These are phyloP conservation scores for Xylocopa sonorina DNA, from an alignment of 1,140 invertebrate species.

Conservation along the genomic window DNA sequence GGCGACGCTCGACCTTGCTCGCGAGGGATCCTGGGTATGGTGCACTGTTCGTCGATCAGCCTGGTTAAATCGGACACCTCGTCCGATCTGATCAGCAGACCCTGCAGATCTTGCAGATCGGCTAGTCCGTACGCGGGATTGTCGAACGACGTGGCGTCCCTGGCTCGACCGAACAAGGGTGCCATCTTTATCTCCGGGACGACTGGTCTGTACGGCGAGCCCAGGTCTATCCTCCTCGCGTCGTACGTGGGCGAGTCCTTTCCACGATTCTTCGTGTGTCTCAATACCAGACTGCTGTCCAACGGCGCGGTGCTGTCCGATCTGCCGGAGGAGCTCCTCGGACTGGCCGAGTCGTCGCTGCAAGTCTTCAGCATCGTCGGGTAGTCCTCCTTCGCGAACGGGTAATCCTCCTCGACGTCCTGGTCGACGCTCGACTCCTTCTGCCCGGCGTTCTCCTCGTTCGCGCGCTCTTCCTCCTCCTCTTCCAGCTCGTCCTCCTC, in stretches of 20 bases:
- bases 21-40: constrained; percentile 34
- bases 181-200: constrained; percentile 71
- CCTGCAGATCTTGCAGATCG: constrained; percentile 75
- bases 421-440: constrained; percentile 73
- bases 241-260: constrained; percentile 74
- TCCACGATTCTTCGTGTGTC: constrained; percentile 37
- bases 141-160: constrained; percentile 76
- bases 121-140: constrained; percentile 78
- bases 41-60: constrained; percentile 73
- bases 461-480: constrained; percentile 47
- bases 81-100: constrained; percentile 73
- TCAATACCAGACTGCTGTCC: constrained; percentile 72
- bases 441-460: constrained; percentile 55
- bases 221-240: constrained; percentile 75
- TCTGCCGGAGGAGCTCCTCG: constrained; percentile 77
- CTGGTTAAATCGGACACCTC: constrained; percentile 75
- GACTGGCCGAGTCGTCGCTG: constrained; percentile 79
- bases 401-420: constrained; percentile 79
- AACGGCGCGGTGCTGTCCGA: constrained; percentile 79
- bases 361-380: constrained; percentile 80
- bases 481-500: constrained; percentile 50
- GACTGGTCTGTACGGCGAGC: constrained; percentile 73
- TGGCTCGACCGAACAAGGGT: constrained; percentile 59
- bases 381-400: constrained; percentile 80
- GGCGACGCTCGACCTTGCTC: constrained; percentile 24